Conservation (phyloP, 2,797 vertebrate species). For the Ibycter americanus region DNA sequence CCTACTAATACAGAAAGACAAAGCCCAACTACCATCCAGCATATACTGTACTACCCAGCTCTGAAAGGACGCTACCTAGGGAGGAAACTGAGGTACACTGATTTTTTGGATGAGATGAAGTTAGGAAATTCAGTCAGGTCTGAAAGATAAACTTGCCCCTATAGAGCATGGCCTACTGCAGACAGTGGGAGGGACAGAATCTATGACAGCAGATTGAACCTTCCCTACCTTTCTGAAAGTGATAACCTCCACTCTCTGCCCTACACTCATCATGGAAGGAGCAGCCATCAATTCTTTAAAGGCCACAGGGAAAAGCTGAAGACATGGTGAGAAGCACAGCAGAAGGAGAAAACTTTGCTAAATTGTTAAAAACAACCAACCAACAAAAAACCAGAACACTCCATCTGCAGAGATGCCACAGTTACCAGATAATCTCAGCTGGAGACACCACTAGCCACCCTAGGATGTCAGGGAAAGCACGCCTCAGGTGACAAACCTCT, state of each 20-base stretch:
- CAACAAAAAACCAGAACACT: not conserved
- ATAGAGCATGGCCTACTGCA: not conserved
- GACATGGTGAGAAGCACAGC: not conserved
- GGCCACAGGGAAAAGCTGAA: not conserved
- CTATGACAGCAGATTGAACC: not conserved
- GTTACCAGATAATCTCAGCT: not conserved
- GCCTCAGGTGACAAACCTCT: not conserved
- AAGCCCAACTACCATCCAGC: not conserved
- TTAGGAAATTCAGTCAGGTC: not conserved
- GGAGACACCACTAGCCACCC: not conserved
- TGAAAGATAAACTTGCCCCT: not conserved
- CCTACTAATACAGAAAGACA: not conserved
- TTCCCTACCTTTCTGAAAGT: not conserved
- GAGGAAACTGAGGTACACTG: not conserved
- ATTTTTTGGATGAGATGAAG: not conserved
- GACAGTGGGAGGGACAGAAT: not conserved
- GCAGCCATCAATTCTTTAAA: not conserved
- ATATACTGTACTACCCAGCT: not conserved
- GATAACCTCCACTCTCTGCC: not conserved
- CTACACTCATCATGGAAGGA: not conserved
- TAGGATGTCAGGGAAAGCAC: not conserved
- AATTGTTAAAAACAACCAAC: not conserved
- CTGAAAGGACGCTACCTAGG: not conserved
- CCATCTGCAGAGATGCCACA: not conserved
- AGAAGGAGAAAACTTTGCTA: not conserved